These are phyloP conservation scores for Brachionus sp. DNA, from an alignment of 1,140 invertebrate genomes.

Conservation along the genomic window DNA sequence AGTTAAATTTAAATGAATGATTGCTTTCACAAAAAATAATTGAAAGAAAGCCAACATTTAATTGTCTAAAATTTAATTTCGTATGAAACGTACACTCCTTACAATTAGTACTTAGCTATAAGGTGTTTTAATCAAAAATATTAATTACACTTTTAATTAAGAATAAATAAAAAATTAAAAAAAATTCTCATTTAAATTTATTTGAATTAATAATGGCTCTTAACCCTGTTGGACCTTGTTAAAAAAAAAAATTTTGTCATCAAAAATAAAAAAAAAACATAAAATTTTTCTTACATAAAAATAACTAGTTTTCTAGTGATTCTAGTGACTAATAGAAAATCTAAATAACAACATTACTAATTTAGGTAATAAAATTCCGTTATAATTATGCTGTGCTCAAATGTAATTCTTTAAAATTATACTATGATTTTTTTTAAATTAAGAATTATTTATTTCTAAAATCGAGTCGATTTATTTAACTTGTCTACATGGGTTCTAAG, in stretches of 20 bases:
- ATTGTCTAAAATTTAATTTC: neutral
- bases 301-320: neutral
- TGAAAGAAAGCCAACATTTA: neutral
- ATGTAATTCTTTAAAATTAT: too few species aligned
- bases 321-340: neutral
- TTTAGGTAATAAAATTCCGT: neutral
- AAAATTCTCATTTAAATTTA: neutral
- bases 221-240: neutral
- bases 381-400: neutral
- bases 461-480: neutral
- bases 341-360: neutral
- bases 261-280: neutral
- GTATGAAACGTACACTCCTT: neutral
- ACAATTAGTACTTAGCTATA: neutral
- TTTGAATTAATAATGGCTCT: neutral
- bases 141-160: neutral
- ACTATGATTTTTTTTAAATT: neutral
- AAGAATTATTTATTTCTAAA: neutral
- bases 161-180: neutral
- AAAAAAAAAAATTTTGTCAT: neutral
- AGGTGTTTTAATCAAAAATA: neutral
- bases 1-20: neutral
- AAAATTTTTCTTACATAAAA: neutral
- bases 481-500: too few species aligned
- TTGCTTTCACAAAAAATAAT: neutral